Percentiles rank a stretch among this genome's conserved stretches.
Conservation (phyloP, 2,113 vertebrate genomes). For the Amphilophus citrinellus region DNA sequence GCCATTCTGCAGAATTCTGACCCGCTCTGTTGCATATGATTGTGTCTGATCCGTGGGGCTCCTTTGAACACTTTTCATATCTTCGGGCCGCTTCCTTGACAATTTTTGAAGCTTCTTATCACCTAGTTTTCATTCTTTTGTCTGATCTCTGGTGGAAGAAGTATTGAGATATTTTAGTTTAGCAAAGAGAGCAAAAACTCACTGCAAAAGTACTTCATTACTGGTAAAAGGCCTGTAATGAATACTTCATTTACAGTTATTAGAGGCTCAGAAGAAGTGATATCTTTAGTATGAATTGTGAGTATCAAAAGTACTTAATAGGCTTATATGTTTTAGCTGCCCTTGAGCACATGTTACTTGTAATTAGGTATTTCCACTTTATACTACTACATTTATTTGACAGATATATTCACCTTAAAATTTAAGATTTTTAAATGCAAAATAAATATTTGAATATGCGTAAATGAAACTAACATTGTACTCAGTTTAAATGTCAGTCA, state of each 20-base stretch:
- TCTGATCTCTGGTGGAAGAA: background rate
- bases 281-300: background rate
- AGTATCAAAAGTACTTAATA: background rate
- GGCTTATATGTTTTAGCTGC: no score
- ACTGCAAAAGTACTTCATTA: background rate
- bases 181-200: background rate
- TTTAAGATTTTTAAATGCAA: no score
- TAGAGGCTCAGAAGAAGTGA: background rate
- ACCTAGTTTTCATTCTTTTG: conserved; percentile 8
- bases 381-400: no score
- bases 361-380: no score
- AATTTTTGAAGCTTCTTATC: background rate
- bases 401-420: no score
- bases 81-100: background rate
- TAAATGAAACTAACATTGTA: background rate
- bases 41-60: conserved; percentile 14
- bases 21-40: conserved; percentile 8
- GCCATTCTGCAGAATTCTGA: conserved; percentile 24
- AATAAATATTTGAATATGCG: no score
- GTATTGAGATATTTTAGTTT: background rate
- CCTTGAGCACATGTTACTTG: no score
- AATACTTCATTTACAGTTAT: background rate
- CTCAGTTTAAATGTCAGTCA: background rate
- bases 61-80: conserved; percentile 30
- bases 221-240: background rate